Conservation (phyloP, 2,113 vertebrate genomes). For the Chlorocebus sabaeus region DNA sequence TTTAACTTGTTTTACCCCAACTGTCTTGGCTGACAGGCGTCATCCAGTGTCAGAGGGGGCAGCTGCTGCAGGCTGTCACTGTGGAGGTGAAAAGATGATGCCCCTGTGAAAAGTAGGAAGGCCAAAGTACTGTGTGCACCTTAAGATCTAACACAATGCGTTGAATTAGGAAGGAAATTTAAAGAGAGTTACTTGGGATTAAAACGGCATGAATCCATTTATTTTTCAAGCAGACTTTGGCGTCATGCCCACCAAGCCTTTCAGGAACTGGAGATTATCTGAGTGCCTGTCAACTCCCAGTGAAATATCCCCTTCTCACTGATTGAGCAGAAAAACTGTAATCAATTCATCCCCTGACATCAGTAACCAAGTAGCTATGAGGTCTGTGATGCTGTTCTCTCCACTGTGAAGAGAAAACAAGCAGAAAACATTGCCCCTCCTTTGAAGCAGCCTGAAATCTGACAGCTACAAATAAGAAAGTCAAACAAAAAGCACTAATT, state of each 20-base stretch:
- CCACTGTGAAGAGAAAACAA: background rate
- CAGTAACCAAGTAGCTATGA: background rate
- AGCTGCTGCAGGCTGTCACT: background rate
- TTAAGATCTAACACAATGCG: background rate
- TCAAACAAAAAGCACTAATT: background rate
- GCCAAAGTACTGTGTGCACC: background rate
- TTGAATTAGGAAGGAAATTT: background rate
- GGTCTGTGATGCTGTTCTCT: rapidly evolving
- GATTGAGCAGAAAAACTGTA: background rate
- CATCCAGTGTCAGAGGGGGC: background rate
- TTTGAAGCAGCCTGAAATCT: background rate
- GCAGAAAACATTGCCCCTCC: background rate
- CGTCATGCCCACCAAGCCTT: background rate
- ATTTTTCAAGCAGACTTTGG: background rate
- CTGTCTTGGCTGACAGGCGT: background rate
- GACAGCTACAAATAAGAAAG: background rate
- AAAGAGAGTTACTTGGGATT: background rate
- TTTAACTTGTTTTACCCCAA: background rate
- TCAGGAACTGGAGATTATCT: background rate
- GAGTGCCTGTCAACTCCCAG: background rate
- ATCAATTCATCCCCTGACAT: background rate
- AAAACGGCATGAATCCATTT: background rate
- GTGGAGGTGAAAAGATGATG: background rate
- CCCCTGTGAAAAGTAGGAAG: background rate
- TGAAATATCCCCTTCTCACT: background rate